Base-by-base conservation (phyloP, 1,140 invertebrate genomes). In the Dufourea novaeangliae region DNA sequence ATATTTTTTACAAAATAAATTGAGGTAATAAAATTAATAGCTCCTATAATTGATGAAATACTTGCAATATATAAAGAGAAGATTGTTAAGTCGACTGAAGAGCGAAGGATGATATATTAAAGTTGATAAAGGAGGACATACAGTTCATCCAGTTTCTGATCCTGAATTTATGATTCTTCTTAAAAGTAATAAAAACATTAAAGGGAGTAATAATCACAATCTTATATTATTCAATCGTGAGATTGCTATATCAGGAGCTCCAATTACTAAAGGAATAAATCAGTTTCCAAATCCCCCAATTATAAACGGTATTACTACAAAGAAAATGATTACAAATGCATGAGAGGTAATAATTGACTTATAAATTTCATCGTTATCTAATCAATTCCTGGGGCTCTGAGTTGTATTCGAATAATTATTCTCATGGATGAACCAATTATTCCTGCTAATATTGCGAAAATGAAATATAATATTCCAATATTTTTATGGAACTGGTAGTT, bases 221-320 rank as follows among this genome's bases (percentile, higher is more conserved):
- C 95, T 95, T 94, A 96, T 94, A 93, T 96, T 96, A 94, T 96
- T 96, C 93, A 96, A 91, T 87, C 95, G 95, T 8, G 95, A 95
- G 72, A 96, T 96, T 8, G 94, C 94, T 93, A 96, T 96, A 94
- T 97, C 96, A 20, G 94, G 94, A 0, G 94, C 93, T 80, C 94
- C 94, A 83, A 96, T 74, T 93, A 96, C 95, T 92, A 96, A 87
- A 52, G 96, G 95, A 6, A 96, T 90, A 90, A 97, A 90, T 94
- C 95, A 96, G 91, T 97, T 96, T 82, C 95, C 95, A 93, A 96
- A 96, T 84, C 95, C 95, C 57, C 95, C 96, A 93, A 97, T 95
- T 94, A 96, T 94, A 90, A 95, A 93, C 62, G 95, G 95, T 93
- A 96, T 96, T 75, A 96, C 94, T 93, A 96, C 95, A 93, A 96